These are phyloP conservation scores for Drosophila santomea DNA, from an alignment of 1,140 invertebrate genomes.

Conservation along the genomic window DNA sequence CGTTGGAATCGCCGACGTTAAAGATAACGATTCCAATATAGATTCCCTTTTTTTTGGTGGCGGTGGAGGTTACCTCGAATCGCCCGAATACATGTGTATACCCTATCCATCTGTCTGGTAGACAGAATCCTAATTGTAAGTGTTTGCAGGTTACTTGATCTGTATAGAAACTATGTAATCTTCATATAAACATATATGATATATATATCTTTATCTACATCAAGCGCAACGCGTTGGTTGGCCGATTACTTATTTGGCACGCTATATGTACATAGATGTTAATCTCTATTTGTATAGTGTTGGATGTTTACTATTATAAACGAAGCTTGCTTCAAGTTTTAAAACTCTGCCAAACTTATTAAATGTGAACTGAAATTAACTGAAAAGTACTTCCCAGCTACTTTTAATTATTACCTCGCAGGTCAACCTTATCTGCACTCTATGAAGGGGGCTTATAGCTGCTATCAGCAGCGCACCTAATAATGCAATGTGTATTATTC, in stretches of 20 bases:
- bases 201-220: conserved; percentile 24
- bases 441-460: background rate
- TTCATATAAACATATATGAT: conserved; percentile 1
- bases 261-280: conserved; percentile 35
- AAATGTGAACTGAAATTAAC: conserved; percentile 54
- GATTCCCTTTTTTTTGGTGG: conserved; percentile 21
- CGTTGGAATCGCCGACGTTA: conserved; percentile 5
- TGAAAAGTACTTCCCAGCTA: background rate
- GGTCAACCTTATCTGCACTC: background rate
- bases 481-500: background rate
- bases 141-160: conserved; percentile 29
- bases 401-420: background rate
- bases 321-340: conserved; percentile 5
- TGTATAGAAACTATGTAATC: conserved; percentile 20
- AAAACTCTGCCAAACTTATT: conserved; percentile 62
- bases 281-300: conserved; percentile 36
- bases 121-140: conserved; percentile 30
- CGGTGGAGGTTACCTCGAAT: conserved; percentile 27
- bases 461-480: background rate
- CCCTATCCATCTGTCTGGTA: conserved; percentile 8
- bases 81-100: conserved; percentile 15
- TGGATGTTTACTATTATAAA: conserved; percentile 23
- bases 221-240: conserved; percentile 20
- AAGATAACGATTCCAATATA: conserved; percentile 10
- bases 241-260: conserved; percentile 22